Base-by-base conservation (phyloP, 2,113 vertebrate genomes). In the Myotis brandtii region DNA sequence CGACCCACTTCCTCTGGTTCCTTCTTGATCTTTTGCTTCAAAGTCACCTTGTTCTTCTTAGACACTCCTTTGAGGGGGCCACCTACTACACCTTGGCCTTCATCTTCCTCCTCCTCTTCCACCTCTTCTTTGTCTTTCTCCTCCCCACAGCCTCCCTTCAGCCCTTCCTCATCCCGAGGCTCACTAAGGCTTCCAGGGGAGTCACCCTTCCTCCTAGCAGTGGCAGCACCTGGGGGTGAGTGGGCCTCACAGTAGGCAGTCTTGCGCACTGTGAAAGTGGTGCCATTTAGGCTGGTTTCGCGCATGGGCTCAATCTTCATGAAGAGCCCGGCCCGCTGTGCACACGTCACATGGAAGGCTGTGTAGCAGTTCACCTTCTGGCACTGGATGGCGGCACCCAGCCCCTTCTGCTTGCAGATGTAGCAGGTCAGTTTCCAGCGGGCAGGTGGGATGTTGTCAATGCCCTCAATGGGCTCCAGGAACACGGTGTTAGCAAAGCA, bases 281-380 rank as follows among this genome's bases (percentile, higher is more conserved):
- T 99, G 76, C 99, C 99, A 0, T 99, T 99, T 94, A 99, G 96
- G 80, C 98, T 99, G 80, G 99, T 99, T 97, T 99, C 99, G 52
- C 99, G 98, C 97, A 99, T 99, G 21, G 99, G 99, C 34, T 99
- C 99, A 0, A 99, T 99, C 98, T 99, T 99, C 99, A 99, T 99
- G 97, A 99, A 99, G 89, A 99, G 98, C 9, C 99, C 99, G 0
- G 99, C 99, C 9, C 99, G 98, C 97, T 99, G 99, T 14, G 99
- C 99, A 79, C 99, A 99, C 0, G 99, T 99, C 97, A 99, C 99
- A 0, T 99, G 99, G 97, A 99, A 99, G 46, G 99, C 99, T 0
- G 99, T 99, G 98, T 99, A 99, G 98, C 99, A 99, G 99, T 99
- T 99, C 95, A 99, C 98, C 94, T 99, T 99, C 97, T 99, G 99